A percentile compares a stretch with the other conserved stretches of the same genome.
phyloP scores from a whole-genome alignment of 1,140 invertebrate species.

The Danaus plexippus region DNA sequence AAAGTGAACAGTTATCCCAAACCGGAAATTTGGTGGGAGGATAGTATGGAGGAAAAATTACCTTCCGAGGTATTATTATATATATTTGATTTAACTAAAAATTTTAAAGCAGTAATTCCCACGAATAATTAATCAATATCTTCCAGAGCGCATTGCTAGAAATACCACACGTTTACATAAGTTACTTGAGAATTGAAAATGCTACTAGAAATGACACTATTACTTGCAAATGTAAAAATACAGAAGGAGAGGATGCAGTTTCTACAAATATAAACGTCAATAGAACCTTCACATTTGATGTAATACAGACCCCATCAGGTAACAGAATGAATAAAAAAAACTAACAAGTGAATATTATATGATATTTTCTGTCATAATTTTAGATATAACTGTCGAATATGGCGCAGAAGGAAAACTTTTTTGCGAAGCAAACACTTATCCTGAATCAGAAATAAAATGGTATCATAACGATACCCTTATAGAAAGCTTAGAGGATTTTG shows the following conservation, averaged over 20 bases:
- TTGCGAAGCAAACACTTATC: slow-evolving; percentile 48
- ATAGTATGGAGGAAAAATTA: slow-evolving; percentile 24
- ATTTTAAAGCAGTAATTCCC: too few species aligned
- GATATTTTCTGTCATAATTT: slow-evolving; percentile 6
- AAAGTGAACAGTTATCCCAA: slow-evolving; percentile 37
- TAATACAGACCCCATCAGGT: slow-evolving; percentile 37
- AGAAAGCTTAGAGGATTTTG: slow-evolving; percentile 23
- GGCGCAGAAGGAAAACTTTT: slow-evolving; percentile 35
- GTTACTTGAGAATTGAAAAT: slow-evolving; percentile 32
- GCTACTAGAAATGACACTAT: slow-evolving; percentile 36
- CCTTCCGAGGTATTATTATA: slow-evolving; percentile 30
- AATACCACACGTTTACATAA: slow-evolving; percentile 39
- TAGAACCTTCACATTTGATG: slow-evolving; percentile 35
- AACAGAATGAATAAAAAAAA: slow-evolving; percentile 2
- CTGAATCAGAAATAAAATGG: slow-evolving; percentile 46
- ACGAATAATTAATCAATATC: slow-evolving; percentile 5
- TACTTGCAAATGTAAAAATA: slow-evolving; percentile 36
- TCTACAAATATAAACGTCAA: slow-evolving; percentile 34
- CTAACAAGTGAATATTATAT: neutral
- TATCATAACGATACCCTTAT: slow-evolving; percentile 42
- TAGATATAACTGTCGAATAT: slow-evolving; percentile 47
- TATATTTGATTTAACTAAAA: too few species aligned
- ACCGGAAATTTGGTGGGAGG: slow-evolving; percentile 41
- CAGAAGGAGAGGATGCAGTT: slow-evolving; percentile 19
- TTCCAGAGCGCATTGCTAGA: slow-evolving; percentile 40